Evolutionary conservation across 2,113 vertebrate species (phyloP), one percentile per base, ranked within the genome.

Genomic region (Chitala chitala): DNA sequence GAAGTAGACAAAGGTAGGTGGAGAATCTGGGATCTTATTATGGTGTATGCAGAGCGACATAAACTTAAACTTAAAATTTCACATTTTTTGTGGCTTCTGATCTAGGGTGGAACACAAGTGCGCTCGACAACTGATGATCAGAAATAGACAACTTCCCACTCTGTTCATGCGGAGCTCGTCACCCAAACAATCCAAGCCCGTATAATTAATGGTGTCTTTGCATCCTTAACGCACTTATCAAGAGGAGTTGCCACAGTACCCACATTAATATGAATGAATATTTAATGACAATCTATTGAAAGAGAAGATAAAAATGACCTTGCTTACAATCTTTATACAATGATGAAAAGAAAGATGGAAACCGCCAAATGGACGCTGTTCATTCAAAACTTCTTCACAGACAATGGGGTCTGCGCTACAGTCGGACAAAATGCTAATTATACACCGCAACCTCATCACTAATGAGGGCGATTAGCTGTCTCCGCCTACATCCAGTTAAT

Each of bases 281-380:
- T 89, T 90, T 90, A 90, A 90, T 92, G 87, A 87, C 84, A 84
- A 83, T 83, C 88, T 84, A 87, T 90, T 92, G 89, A 91, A 81
- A 81, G 82, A 87, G 82, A 87, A 88, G 89, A 90, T 89, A 87
- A 88, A 88, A 91, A n/a, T 90, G 86, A 90, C 88, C 89, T 91
- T 87, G 89, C 84, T 90, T 85, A 86, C 86, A 88, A 90, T 86
- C 83, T 89, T 89, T 89, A 89, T 87, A 88, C 85, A 84, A 81
- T 85, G 85, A 85, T 85, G 84, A 85, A 84, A 89, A 89, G 79
- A 87, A 84, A 84, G 88, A 83, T 89, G 84, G 86, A 79, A 81
- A 48, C 70, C 78, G 77, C 66, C 77, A 82, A 87, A 85, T 83
- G 76, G 83, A 86, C 83, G 83, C 78, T 48, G 69, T 80, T 79